Conservation (phyloP, 1,140 invertebrate species). For the Drosophila virilis region DNA sequence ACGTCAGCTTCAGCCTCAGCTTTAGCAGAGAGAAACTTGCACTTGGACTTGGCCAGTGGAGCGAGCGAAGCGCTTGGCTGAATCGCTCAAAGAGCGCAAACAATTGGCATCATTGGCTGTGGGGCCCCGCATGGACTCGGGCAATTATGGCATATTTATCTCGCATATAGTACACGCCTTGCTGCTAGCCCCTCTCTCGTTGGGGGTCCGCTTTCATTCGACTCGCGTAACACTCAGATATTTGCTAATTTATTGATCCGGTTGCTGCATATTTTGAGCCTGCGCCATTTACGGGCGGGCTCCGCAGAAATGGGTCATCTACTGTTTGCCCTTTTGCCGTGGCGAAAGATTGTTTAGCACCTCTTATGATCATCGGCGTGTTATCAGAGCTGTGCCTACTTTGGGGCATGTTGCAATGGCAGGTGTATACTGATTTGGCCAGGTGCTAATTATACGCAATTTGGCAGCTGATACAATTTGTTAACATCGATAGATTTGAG, state of each 20-base stretch:
- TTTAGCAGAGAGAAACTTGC: constrained; percentile 60
- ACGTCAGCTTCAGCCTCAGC: constrained; percentile 3
- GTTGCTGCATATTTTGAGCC: constrained; percentile 68
- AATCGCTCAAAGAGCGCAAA: constrained; percentile 38
- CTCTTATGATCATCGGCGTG: constrained; percentile 5
- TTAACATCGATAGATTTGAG: not conserved
- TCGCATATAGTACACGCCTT: constrained; percentile 50
- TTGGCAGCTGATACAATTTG: constrained; percentile 8
- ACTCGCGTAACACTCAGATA: constrained; percentile 53
- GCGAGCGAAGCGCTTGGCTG: constrained; percentile 16
- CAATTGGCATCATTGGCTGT: constrained; percentile 75
- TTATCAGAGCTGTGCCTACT: no score
- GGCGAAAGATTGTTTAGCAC: constrained; percentile 70
- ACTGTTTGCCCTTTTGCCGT: constrained; percentile 46
- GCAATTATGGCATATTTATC: constrained; percentile 25
- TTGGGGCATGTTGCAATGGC: not conserved
- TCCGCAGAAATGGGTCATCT: constrained; percentile 45
- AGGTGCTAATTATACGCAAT: constrained; percentile 28
- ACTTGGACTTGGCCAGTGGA: constrained; percentile 61
- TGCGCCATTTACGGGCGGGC: constrained; percentile 35
- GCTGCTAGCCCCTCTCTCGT: not conserved
- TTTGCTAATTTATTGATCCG: constrained; percentile 82
- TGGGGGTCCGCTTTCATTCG: constrained; percentile 58
- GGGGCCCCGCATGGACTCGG: constrained; percentile 20
- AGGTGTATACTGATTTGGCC: not conserved